Evolutionary conservation across 1,140 invertebrate species (phyloP).

Genomic region (Cryptotermes secundus): DNA sequence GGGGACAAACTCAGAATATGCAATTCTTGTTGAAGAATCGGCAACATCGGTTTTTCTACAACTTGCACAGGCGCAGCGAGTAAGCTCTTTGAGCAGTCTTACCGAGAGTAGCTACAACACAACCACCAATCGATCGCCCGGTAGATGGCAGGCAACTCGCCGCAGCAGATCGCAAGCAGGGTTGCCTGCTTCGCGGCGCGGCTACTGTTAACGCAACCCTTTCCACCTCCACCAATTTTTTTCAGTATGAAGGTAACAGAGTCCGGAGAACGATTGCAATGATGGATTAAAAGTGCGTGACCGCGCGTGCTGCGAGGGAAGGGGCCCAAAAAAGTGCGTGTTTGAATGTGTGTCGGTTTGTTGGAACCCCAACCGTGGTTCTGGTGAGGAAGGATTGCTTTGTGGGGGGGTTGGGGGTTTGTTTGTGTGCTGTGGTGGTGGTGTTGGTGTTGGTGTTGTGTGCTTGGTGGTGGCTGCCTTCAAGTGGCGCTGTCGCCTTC

Average conservation of each 20-base stretch:
- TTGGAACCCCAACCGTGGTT: no score
- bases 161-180: neutral
- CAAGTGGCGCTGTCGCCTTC: no score
- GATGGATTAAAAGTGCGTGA: neutral
- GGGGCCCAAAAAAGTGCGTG: no score
- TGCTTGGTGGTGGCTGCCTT: neutral
- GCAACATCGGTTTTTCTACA: no score
- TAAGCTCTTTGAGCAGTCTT: no score
- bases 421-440: constrained; percentile 3
- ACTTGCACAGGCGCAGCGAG: no score
- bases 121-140: neutral
- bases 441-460: neutral
- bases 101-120: no score
- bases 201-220: neutral
- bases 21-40: no score
- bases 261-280: neutral
- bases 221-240: no score
- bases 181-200: neutral
- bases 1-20: no score
- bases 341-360: no score
- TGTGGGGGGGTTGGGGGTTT: constrained; percentile 6
- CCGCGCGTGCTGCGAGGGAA: neutral
- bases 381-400: neutral
- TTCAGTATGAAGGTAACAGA: neutral
- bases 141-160: neutral